Evolutionary conservation across 1,140 invertebrate species (phyloP).

Genomic region (Cardiocondyla obscurior): DNA sequence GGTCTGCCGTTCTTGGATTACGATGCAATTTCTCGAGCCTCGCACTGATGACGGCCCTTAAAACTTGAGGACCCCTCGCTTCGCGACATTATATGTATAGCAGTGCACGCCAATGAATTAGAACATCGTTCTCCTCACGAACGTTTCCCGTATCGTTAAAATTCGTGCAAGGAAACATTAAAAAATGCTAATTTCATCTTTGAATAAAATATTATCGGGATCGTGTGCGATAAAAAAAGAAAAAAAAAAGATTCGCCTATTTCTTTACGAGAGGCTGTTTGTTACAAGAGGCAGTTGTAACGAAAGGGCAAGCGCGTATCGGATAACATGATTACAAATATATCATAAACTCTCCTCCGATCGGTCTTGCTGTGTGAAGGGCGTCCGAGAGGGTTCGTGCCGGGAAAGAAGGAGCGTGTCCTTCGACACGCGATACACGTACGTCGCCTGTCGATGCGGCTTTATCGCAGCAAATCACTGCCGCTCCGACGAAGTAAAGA

Average conservation of each 20-base stretch:
- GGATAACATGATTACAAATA: slow-evolving; percentile 82
- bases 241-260: slow-evolving; percentile 59
- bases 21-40: slow-evolving; percentile 73
- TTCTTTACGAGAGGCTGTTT: too few relatives aligned
- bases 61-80: slow-evolving; percentile 55
- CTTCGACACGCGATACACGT: slow-evolving; percentile 79
- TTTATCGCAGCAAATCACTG: slow-evolving; percentile 80
- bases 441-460: slow-evolving; percentile 79
- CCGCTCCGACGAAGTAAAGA: slow-evolving; percentile 67
- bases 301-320: slow-evolving; percentile 77
- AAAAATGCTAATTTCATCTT: background rate
- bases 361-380: slow-evolving; percentile 16
- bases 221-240: slow-evolving; percentile 50
- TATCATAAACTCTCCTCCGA: slow-evolving; percentile 78
- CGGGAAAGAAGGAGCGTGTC: slow-evolving; percentile 43
- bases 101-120: slow-evolving; percentile 57
- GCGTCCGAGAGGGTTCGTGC: slow-evolving; percentile 19
- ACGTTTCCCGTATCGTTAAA: slow-evolving; percentile 13
- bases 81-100: slow-evolving; percentile 41
- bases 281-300: slow-evolving; percentile 80
- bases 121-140: slow-evolving; percentile 1
- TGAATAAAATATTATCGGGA: slow-evolving; percentile 10
- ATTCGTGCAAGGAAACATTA: background rate
- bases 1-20: slow-evolving; percentile 71
- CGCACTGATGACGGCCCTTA: slow-evolving; percentile 64